Evolutionary conservation across 2,797 vertebrate genomes (phyloP), one percentile per base, ranked within the genome.

Genomic region (Acanthornis magna): DNA sequence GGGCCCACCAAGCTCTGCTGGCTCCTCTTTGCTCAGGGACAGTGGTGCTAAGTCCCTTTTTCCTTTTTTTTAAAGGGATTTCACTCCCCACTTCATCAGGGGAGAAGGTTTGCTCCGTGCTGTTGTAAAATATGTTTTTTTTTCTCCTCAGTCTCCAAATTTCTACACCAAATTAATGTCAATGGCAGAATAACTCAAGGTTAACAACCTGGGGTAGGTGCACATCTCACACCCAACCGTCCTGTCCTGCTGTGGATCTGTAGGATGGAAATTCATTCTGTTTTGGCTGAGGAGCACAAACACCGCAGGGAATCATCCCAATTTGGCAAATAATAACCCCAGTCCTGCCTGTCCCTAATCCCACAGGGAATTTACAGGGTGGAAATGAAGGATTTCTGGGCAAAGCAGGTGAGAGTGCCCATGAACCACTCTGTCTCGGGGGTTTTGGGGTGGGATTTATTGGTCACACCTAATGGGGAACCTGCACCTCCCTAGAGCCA

Each of bases 1-100:
- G 50, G 85, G 85, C 89, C 91, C 94, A 92, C 87, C 92, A 78
- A 9, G 16, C 73, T 54, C n/a, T 95, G 80, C 91, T 73, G 80
- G 40, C 74, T 85, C 71, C 81, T 81, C 79, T 79, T 19, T 23
- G 13, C 42, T 13, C 21, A 9, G 72, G 7, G 62, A 58, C 47
- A 40, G 26, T 2, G 48, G 25, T 36, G 65, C 65, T n/a, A 36
- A 45, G 20, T 2, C 73, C 34, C 36, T 19, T 61, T 62, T 61
- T 40, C 5, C 38, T 42, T 42, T 42, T 42, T 42, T 42, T 42
- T 42, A 42, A 10, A 45, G 81, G 74, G 30, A 43, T 87, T 38
- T n/a, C 16, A 4, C 57, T 25, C 66, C 3, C 50, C 5, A 0
- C 62, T 30, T 42, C 34, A 5, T 2, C 2, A 20, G 29, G n/a